Evolutionary conservation across 2,113 vertebrate genomes (phyloP).

Genomic region (Vanacampus margaritifer): DNA sequence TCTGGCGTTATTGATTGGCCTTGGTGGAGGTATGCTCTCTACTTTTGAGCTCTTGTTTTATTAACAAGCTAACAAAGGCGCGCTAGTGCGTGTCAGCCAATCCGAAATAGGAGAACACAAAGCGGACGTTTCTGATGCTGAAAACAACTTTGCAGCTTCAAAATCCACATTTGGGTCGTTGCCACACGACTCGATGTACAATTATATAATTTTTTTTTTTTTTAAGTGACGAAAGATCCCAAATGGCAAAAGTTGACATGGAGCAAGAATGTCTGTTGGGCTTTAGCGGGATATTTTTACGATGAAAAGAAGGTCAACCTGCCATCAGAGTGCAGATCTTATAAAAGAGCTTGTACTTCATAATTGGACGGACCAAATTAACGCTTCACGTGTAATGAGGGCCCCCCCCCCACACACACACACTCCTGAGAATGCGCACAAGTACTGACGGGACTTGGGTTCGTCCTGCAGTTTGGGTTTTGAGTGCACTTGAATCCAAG

Average conservation of each 20-base stretch:
- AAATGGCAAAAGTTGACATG: constrained; percentile 38
- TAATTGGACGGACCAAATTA: constrained; percentile 33
- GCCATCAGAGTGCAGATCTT: constrained; percentile 46
- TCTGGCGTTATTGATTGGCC: not conserved
- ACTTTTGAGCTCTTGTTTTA: not conserved
- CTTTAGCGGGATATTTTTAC: constrained; percentile 47
- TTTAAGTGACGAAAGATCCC: constrained; percentile 20
- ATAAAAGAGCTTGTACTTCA: constrained; percentile 49
- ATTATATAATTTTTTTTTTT: no score
- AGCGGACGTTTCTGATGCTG: not conserved
- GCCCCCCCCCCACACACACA: no score
- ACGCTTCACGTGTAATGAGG: not conserved
- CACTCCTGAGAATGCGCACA: not conserved
- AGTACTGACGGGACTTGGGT: not conserved
- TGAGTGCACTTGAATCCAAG: constrained; percentile 7
- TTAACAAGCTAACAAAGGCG: not conserved
- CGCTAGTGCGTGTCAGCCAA: not conserved
- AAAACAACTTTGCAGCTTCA: not conserved
- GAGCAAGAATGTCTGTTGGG: constrained; percentile 49
- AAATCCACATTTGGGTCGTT: not conserved
- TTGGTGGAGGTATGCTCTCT: not conserved
- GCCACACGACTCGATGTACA: not conserved
- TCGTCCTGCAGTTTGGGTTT: no score
- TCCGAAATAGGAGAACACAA: not conserved
- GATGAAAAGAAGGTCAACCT: constrained; percentile 57